phyloP scores from a whole-genome alignment of 2,888 invertebrate species.

The Eurytoma adleriae region DNA sequence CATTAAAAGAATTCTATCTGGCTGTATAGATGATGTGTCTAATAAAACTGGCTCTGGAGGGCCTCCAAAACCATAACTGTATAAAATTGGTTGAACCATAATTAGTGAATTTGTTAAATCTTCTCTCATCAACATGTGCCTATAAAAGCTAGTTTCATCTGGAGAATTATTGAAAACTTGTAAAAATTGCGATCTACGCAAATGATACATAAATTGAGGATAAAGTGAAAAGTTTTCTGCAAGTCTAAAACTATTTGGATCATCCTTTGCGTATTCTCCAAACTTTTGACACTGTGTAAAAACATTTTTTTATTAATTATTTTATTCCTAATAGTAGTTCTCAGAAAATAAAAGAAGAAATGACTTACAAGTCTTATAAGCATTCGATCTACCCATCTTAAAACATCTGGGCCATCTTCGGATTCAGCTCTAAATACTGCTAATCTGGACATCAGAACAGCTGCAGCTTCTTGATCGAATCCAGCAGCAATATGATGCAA shows the following conservation, averaged over 20 bases:
- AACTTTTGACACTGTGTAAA: constrained; percentile 97
- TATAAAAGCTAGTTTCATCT: constrained; percentile 99
- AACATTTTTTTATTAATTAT: constrained; percentile 46
- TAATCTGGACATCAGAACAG: constrained; percentile 97
- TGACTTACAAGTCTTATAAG: constrained; percentile 92
- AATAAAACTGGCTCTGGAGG: constrained; percentile 98
- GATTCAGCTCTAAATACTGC: constrained; percentile 97
- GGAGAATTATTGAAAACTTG: constrained; percentile 99
- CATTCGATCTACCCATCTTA: constrained; percentile 99
- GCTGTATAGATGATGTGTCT: constrained; percentile 98
- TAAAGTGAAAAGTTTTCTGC: constrained; percentile 98
- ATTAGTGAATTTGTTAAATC: constrained; percentile 97
- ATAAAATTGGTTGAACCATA: constrained; percentile 99
- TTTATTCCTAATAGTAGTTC: background rate
- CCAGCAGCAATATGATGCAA: constrained; percentile 95
- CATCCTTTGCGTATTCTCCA: constrained; percentile 98
- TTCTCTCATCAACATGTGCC: constrained; percentile 98
- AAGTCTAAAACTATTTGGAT: constrained; percentile 96
- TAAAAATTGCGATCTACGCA: constrained; percentile 97
- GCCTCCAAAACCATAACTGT: constrained; percentile 98
- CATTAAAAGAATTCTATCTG: constrained; percentile 98
- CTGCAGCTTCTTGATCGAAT: constrained; percentile 98
- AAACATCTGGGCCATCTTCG: constrained; percentile 96
- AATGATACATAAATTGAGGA: constrained; percentile 99
- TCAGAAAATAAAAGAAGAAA: background rate